These are phyloP conservation scores for Cavia aperea DNA, from an alignment of 2,113 vertebrate species.

Conservation along the genomic window DNA sequence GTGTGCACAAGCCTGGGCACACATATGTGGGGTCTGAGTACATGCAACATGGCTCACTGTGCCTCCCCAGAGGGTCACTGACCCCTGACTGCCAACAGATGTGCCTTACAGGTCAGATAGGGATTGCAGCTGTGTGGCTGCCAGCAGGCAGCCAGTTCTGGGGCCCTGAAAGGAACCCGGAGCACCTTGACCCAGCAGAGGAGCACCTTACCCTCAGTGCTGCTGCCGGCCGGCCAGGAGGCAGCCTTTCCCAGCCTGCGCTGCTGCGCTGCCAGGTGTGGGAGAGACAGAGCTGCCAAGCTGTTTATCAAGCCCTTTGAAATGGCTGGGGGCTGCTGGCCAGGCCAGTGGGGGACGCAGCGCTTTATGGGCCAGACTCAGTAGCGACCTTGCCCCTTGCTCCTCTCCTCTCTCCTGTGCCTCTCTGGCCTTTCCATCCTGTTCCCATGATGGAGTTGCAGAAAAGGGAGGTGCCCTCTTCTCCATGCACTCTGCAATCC, in stretches of 20 bases:
- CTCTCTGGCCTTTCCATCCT: neutral
- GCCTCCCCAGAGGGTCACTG: constrained; percentile 69
- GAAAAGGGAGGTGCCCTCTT: neutral
- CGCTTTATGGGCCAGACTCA: constrained; percentile 71
- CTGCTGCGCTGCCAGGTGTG: constrained; percentile 68
- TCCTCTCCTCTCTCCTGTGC: neutral
- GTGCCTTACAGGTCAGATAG: constrained; percentile 63
- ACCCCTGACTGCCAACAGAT: constrained; percentile 78
- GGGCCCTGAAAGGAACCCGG: constrained; percentile 68
- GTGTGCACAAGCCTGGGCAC: neutral
- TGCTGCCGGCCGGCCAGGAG: constrained; percentile 69
- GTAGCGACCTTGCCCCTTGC: constrained; percentile 63
- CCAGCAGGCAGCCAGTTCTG: constrained; percentile 70
- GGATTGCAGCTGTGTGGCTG: constrained; percentile 71
- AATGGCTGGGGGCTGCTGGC: constrained; percentile 71
- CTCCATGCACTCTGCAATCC: neutral
- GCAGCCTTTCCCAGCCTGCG: constrained; percentile 68
- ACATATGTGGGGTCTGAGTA: neutral
- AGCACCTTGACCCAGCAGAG: constrained; percentile 80
- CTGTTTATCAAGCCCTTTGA: constrained; percentile 80
- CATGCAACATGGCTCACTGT: neutral
- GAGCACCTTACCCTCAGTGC: constrained; percentile 77
- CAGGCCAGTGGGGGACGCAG: constrained; percentile 56
- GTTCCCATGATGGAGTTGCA: neutral
- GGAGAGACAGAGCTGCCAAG: constrained; percentile 76